phyloP scores from a whole-genome alignment of 2,113 vertebrate genomes.

The Aldabrachelys gigantea region DNA sequence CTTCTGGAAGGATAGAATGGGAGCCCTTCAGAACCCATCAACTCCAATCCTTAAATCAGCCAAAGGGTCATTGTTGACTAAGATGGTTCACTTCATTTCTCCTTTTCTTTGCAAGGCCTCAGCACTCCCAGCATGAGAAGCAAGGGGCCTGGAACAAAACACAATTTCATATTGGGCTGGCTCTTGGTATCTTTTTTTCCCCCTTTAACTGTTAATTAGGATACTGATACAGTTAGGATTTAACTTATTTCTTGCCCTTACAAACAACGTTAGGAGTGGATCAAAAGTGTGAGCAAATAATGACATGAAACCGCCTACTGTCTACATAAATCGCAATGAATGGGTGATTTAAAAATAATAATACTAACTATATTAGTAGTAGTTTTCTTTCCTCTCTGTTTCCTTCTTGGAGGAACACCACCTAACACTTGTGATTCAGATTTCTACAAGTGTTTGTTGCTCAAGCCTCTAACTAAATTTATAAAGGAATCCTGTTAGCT shows the following conservation, averaged over 20 bases:
- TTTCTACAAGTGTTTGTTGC: constrained; percentile 68
- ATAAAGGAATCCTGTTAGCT: constrained; percentile 72
- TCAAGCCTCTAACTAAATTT: constrained; percentile 72
- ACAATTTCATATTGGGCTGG: not conserved
- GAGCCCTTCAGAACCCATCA: not conserved
- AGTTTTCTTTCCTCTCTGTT: constrained; percentile 36
- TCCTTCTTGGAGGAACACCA: constrained; percentile 50
- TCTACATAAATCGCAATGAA: not conserved
- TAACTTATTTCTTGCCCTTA: not conserved
- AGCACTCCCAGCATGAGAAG: not conserved
- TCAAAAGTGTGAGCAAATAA: not conserved
- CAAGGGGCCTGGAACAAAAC: not conserved
- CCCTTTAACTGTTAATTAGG: not conserved
- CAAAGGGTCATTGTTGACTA: not conserved
- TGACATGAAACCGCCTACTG: not conserved
- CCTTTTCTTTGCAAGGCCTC: not conserved
- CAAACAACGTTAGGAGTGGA: no score
- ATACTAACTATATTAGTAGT: not conserved
- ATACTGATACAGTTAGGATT: not conserved
- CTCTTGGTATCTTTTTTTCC: not conserved
- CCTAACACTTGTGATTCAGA: constrained; percentile 47
- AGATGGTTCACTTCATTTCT: accelerated
- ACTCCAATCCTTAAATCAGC: not conserved
- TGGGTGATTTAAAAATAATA: not conserved
- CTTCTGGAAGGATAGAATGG: not conserved